Evolutionary conservation across 1,140 invertebrate species (phyloP).

Genomic region (Bradynema listronoti): DNA sequence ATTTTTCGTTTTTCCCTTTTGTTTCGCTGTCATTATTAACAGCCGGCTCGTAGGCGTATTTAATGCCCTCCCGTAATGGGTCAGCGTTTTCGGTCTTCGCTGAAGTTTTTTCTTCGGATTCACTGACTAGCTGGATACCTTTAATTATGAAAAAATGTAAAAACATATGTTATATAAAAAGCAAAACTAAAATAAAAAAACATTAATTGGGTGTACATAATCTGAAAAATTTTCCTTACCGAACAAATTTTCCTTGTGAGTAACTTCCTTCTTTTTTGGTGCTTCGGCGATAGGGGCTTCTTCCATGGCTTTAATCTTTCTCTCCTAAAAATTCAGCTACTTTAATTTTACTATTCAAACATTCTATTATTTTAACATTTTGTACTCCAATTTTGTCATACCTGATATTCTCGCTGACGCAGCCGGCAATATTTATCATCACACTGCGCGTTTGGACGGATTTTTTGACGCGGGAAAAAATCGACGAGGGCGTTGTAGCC

Average conservation of each 20-base stretch:
- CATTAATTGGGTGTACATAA: not conserved
- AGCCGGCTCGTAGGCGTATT: constrained; percentile 6
- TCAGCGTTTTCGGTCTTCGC: not conserved
- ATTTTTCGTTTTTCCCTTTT: not conserved
- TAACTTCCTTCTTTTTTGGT: constrained; percentile 61
- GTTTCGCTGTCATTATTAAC: not conserved
- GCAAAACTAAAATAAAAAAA: too few relatives aligned
- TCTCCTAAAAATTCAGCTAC: constrained; percentile 43
- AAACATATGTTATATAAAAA: not conserved
- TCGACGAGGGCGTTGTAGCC: constrained; percentile 94
- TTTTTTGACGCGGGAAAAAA: constrained; percentile 85
- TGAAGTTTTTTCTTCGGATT: constrained; percentile 1
- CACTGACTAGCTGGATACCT: constrained; percentile 7
- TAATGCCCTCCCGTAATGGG: not conserved
- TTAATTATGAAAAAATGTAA: not conserved
- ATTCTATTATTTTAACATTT: constrained; percentile 20
- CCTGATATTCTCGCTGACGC: constrained; percentile 69
- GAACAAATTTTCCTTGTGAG: constrained; percentile 87
- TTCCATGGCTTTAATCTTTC: constrained; percentile 20
- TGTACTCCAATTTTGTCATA: not conserved
- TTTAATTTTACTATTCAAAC: too few relatives aligned
- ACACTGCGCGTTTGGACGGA: constrained; percentile 86
- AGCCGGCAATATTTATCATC: constrained; percentile 73
- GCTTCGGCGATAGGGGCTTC: constrained; percentile 57
- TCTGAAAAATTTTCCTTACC: constrained; percentile 63